Evolutionary conservation across 1,140 invertebrate genomes (phyloP), one percentile per base, ranked within the genome.

Genomic region (Eubasilissa regina): DNA sequence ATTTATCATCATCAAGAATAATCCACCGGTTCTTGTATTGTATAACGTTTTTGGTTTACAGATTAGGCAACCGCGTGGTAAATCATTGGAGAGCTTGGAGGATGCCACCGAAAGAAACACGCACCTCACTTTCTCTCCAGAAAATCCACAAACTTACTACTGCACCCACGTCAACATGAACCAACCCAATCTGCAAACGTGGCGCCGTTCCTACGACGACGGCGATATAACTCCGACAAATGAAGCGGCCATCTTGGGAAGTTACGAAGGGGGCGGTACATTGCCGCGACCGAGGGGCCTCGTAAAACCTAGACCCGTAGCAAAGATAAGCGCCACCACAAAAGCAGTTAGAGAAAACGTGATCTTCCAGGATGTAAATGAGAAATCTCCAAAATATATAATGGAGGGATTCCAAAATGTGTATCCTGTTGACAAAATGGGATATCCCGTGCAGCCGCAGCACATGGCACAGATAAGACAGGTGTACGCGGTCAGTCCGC

Each of bases 221-320:
- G 95, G 95, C 17, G 95, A 97, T 86, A 93, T 96, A 58, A 96
- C 95, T 21, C 95, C 95, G 1, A 97, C 95, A 72, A 96, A 96
- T 85, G 95, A 97, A 87, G 90, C 89, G 17, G 89, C 89, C 0
- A 85, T 88, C 45, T 79, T 90, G 83, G 83, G 86, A 53, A 86
- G 87, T 53, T 92, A 94, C 76, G 91, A 93, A 84, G 94, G 94
- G 17, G 95, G 95, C 7, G 95, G 96, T 35, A 97, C 95, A 3
- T 88, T 96, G 78, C 95, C 97, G 0, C 92, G 96, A 79, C 97
- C 96, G 3, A 91, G 95, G 84, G 93, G 93, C 11, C 89, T 95
- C 6, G 94, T 95, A 12, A 93, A 96, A 84, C 94, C 94, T 4
- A 88, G 94, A 78, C 95, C 95, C n/a, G 93, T 97, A 13, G 95